A percentile compares a stretch with the other conserved stretches of the same genome.
These are phyloP conservation scores for Chorisops tibialis DNA, from an alignment of 2,888 invertebrate species.

Conservation along the genomic window DNA sequence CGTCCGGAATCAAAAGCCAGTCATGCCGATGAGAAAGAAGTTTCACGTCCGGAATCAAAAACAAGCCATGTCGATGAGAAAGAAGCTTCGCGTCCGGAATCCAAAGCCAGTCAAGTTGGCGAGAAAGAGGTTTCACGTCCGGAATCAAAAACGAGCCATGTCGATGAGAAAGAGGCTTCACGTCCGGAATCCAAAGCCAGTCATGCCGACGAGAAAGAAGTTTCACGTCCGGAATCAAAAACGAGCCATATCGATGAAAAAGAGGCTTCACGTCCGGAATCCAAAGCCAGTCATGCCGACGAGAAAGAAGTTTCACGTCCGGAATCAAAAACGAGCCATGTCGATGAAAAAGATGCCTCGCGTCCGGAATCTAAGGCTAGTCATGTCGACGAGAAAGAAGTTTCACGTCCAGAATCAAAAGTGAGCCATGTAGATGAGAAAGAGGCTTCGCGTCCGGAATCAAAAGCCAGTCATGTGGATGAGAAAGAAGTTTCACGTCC, in stretches of 20 bases:
- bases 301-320: conserved; percentile 33
- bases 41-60: conserved; percentile 32
- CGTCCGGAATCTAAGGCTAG: conserved; percentile 46
- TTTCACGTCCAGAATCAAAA: conserved; percentile 23
- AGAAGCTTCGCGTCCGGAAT: conserved; percentile 36
- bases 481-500: conserved; percentile 28
- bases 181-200: conserved; percentile 38
- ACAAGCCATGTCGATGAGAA: conserved; percentile 28
- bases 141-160: conserved; percentile 36
- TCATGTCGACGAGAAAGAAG: conserved; percentile 29
- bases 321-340: background rate
- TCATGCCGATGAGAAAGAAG: conserved; percentile 29
- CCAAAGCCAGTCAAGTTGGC: conserved; percentile 32
- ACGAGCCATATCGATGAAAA: conserved; percentile 31
- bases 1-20: conserved; percentile 31
- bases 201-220: conserved; percentile 28
- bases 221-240: conserved; percentile 37
- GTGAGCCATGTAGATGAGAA: conserved; percentile 11
- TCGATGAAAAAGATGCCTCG: conserved; percentile 29
- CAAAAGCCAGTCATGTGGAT: conserved; percentile 16
- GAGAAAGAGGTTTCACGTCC: conserved; percentile 36
- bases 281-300: background rate
- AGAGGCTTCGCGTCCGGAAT: conserved; percentile 34
- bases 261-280: conserved; percentile 27
- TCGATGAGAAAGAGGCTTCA: conserved; percentile 32